phyloP scores from a whole-genome alignment of 2,888 invertebrate species.

The Eupithecia tripunctaria region DNA sequence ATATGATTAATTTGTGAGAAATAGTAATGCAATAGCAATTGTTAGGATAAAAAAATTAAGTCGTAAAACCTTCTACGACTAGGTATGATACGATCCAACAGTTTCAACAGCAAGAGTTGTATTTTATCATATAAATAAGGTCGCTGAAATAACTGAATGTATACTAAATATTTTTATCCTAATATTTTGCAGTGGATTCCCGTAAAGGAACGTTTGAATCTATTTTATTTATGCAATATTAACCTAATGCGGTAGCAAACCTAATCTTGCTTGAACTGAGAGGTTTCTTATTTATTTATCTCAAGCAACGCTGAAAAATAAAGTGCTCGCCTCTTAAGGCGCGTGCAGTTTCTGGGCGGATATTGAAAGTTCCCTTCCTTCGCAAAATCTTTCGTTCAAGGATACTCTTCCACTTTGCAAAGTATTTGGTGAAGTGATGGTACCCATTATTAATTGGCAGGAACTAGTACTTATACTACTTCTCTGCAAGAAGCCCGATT shows the following conservation, averaged over 20 bases:
- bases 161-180: too few relatives aligned
- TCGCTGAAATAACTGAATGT: too few relatives aligned
- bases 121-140: too few relatives aligned
- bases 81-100: background rate
- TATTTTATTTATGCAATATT: background rate
- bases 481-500: too few relatives aligned
- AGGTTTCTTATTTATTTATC: background rate
- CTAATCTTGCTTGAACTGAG: background rate
- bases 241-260: background rate
- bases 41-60: background rate
- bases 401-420: background rate
- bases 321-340: background rate
- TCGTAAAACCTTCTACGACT: background rate
- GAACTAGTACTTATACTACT: too few relatives aligned
- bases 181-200: background rate
- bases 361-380: background rate
- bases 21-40: too few relatives aligned
- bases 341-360: background rate
- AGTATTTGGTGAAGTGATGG: background rate
- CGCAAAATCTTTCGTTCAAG: background rate
- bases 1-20: background rate
- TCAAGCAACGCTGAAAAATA: conserved; percentile 2
- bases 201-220: background rate
- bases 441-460: background rate
- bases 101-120: background rate